These are phyloP conservation scores for Drosophila kepulauana DNA, from an alignment of 1,140 invertebrate genomes.

Conservation along the genomic window DNA sequence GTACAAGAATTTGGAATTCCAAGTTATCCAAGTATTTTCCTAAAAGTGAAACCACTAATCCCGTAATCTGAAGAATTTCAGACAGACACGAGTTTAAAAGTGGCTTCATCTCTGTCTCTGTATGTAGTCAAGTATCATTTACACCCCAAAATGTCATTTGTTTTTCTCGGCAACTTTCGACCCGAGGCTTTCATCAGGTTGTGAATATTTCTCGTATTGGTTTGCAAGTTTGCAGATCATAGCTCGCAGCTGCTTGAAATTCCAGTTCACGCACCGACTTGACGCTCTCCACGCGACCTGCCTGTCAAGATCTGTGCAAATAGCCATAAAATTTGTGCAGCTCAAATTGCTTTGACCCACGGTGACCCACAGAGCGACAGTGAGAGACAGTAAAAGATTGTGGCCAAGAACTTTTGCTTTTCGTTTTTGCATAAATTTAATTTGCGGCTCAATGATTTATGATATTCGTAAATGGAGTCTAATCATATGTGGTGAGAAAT, in stretches of 20 bases:
- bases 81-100: slow-evolving; percentile 34
- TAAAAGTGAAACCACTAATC: slow-evolving; percentile 74
- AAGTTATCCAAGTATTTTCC: slow-evolving; percentile 33
- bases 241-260: slow-evolving; percentile 27
- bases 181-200: slow-evolving; percentile 49
- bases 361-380: slow-evolving; percentile 36
- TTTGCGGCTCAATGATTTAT: slow-evolving; percentile 69
- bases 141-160: slow-evolving; percentile 61
- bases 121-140: slow-evolving; percentile 50
- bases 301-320: slow-evolving; percentile 58
- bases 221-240: not conserved
- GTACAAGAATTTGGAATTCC: slow-evolving; percentile 28
- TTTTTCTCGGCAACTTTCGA: slow-evolving; percentile 47
- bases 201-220: slow-evolving; percentile 6
- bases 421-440: slow-evolving; percentile 42
- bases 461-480: slow-evolving; percentile 33
- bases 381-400: slow-evolving; percentile 24
- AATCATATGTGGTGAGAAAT: slow-evolving; percentile 6
- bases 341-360: slow-evolving; percentile 71
- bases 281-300: slow-evolving; percentile 49
- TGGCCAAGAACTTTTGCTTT: slow-evolving; percentile 70
- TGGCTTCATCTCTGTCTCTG: not conserved
- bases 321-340: slow-evolving; percentile 59
- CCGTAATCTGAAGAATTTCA: slow-evolving; percentile 54
- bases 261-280: slow-evolving; percentile 54